Evolutionary conservation across 2,797 vertebrate species (phyloP).

Genomic region (Poeciliopsis infans): DNA sequence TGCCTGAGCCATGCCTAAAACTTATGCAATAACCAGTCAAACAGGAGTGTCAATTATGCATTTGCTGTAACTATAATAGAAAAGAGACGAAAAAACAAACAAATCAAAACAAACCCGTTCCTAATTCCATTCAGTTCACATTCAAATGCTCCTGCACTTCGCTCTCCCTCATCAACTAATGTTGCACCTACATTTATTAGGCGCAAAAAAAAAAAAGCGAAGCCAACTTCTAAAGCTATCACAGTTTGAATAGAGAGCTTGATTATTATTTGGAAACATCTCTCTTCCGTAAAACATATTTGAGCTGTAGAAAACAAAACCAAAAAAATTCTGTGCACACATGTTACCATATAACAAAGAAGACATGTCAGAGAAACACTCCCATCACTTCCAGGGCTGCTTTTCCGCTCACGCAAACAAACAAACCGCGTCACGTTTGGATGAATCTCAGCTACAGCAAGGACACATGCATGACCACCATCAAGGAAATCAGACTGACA

Average conservation of each 20-base stretch:
- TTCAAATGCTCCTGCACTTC: background rate
- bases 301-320: background rate
- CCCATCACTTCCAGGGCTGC: slow-evolving; percentile 10
- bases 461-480: slow-evolving; percentile 61
- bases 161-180: background rate
- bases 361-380: slow-evolving; percentile 14
- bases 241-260: background rate
- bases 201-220: background rate
- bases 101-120: slow-evolving; percentile 30
- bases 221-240: background rate
- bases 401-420: slow-evolving; percentile 21
- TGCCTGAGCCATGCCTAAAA: background rate
- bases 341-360: slow-evolving; percentile 1
- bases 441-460: slow-evolving; percentile 40
- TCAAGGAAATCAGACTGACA: slow-evolving; percentile 74
- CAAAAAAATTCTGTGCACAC: background rate
- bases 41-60: slow-evolving; percentile 35
- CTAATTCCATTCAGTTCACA: background rate
- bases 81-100: too few species aligned
- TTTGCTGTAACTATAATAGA: background rate
- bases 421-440: slow-evolving; percentile 1
- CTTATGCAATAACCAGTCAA: slow-evolving; percentile 59
- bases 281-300: background rate
- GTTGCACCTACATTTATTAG: slow-evolving; percentile 12
- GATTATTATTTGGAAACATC: background rate